A percentile compares a stretch with the other conserved stretches of the same genome.
phyloP scores from a whole-genome alignment of 2,888 invertebrate species.

The Aphidoletes aphidimyza region DNA sequence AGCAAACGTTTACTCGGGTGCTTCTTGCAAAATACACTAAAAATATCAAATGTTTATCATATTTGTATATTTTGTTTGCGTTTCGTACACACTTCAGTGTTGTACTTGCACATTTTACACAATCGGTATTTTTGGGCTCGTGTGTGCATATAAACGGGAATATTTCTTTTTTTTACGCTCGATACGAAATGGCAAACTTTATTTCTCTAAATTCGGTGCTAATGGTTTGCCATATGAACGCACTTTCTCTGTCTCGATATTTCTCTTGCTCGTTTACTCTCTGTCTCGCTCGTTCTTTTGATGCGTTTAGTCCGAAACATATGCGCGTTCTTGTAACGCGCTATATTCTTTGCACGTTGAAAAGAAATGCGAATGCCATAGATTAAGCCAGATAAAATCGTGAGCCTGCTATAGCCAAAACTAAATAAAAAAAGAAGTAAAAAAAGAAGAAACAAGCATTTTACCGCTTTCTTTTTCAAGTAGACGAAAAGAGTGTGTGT shows the following conservation, averaged over 20 bases:
- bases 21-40: neutral
- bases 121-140: neutral
- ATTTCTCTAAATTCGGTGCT: neutral
- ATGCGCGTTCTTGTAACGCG: neutral
- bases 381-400: neutral
- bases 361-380: neutral
- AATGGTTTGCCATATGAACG: neutral
- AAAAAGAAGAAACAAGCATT: too few relatives aligned
- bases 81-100: neutral
- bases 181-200: neutral
- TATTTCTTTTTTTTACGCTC: constrained; percentile 7
- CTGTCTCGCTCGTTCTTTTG: too few relatives aligned
- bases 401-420: neutral
- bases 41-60: constrained; percentile 31
- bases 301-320: neutral
- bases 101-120: neutral
- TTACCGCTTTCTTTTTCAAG: too few relatives aligned
- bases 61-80: constrained; percentile 6
- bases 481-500: neutral
- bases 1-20: too few relatives aligned
- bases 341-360: neutral
- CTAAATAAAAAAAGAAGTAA: neutral
- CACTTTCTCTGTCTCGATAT: too few relatives aligned
- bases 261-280: too few relatives aligned
- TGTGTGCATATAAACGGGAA: neutral